Conservation (phyloP, 1,140 invertebrate species). For the Neodiprion pinetum region DNA sequence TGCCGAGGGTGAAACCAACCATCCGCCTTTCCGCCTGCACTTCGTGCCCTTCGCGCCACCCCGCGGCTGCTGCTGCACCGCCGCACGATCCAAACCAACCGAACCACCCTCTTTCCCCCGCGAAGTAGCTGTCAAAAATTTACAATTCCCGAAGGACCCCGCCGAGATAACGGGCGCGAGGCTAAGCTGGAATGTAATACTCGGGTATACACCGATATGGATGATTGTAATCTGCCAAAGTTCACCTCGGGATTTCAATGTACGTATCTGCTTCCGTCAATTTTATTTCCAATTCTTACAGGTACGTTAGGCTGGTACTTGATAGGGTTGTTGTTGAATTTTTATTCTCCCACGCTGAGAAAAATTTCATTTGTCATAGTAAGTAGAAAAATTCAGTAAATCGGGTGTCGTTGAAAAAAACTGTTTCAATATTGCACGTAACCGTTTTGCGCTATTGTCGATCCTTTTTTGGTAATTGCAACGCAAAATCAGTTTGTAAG, state of each 20-base stretch:
- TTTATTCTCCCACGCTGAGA: too few relatives aligned
- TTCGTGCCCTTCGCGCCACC: neutral
- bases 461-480: too few relatives aligned
- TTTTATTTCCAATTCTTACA: too few relatives aligned
- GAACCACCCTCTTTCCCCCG: slow-evolving; percentile 29
- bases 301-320: too few relatives aligned
- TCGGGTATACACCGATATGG: neutral
- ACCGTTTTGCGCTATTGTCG: too few relatives aligned
- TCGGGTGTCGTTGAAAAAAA: too few relatives aligned
- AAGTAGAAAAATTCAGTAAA: too few relatives aligned
- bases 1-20: slow-evolving; percentile 22
- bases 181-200: neutral
- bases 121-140: slow-evolving; percentile 45
- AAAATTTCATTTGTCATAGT: too few relatives aligned
- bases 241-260: neutral
- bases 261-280: too few relatives aligned
- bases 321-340: too few relatives aligned
- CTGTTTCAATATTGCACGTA: too few relatives aligned
- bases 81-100: slow-evolving; percentile 9
- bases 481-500: too few relatives aligned
- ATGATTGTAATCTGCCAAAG: neutral
- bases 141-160: slow-evolving; percentile 38
- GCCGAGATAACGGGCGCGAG: neutral
- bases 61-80: neutral
- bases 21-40: neutral